These are phyloP conservation scores for Barbus barbus DNA, from an alignment of 2,113 vertebrate genomes.

Conservation along the genomic window DNA sequence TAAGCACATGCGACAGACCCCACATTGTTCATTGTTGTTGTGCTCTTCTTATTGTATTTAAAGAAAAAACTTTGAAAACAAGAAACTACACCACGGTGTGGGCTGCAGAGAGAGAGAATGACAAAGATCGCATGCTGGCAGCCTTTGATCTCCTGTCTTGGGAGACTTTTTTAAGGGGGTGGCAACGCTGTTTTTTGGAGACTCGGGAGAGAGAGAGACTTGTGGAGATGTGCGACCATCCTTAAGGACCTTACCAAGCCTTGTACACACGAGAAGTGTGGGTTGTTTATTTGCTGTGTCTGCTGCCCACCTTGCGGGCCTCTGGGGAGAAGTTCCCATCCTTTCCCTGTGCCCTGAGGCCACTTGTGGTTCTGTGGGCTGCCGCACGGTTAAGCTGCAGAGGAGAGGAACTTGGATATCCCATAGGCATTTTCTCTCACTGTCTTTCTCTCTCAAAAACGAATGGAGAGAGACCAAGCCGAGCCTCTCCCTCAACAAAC, in stretches of 20 bases:
- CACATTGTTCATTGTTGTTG: slow-evolving; percentile 69
- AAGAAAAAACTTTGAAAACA: slow-evolving; percentile 50
- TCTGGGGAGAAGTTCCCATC: slow-evolving; percentile 64
- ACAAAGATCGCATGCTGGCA: slow-evolving; percentile 68
- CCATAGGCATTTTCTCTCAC: slow-evolving; percentile 26
- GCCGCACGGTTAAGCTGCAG: slow-evolving; percentile 46
- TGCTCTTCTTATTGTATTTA: slow-evolving; percentile 53
- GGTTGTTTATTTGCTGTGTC: slow-evolving; percentile 74
- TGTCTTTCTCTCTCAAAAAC: slow-evolving; percentile 16
- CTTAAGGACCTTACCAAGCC: slow-evolving; percentile 66
- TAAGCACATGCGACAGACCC: slow-evolving; percentile 62
- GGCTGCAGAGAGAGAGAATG: slow-evolving; percentile 60
- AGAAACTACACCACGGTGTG: slow-evolving; percentile 58
- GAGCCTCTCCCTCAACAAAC: slow-evolving; percentile 62
- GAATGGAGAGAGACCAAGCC: background rate
- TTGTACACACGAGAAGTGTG: slow-evolving; percentile 64
- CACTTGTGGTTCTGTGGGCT: slow-evolving; percentile 59
- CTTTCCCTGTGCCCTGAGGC: slow-evolving; percentile 60
- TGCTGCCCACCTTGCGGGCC: slow-evolving; percentile 63
- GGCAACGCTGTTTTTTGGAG: slow-evolving; percentile 55
- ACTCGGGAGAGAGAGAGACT: slow-evolving; percentile 45
- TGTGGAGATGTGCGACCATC: slow-evolving; percentile 52
- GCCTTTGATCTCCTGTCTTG: slow-evolving; percentile 65
- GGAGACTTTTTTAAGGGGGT: slow-evolving; percentile 45
- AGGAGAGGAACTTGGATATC: slow-evolving; percentile 48